Evolutionary conservation across 23 tunicate genomes (phyloP), one percentile per base, ranked within the genome.

Genomic region (Diplosoma virens): DNA sequence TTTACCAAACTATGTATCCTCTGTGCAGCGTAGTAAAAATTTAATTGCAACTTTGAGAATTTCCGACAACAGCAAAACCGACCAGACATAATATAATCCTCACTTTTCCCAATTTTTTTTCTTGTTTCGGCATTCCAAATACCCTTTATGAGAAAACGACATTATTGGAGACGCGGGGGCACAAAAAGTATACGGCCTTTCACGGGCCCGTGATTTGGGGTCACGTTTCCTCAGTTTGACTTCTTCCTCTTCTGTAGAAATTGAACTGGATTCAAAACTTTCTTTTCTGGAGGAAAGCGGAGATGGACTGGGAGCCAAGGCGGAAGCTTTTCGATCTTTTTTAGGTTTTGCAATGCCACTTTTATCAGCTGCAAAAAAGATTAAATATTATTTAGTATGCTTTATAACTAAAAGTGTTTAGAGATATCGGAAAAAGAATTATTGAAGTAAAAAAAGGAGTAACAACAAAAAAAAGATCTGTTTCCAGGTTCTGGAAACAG

Each of bases 41-140:
- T n/a, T n/a, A n/a, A n/a, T n/a, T n/a, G n/a, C n/a, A n/a, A n/a
- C n/a, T n/a, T n/a, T n/a, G n/a, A n/a, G n/a, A n/a, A n/a, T n/a
- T n/a, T n/a, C n/a, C n/a, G n/a, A n/a, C n/a, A n/a, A n/a, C n/a
- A n/a, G n/a, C n/a, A n/a, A n/a, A n/a, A n/a, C n/a, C n/a, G n/a
- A n/a, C n/a, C n/a, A n/a, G n/a, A n/a, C n/a, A n/a, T n/a, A n/a
- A n/a, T n/a, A 17, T 41, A 37, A 22, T 4, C 7, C 84, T 45
- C 52, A 90, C 97, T 89, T 79, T 65, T 84, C 89, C 89, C 89
- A 90, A 32, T 79, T 86, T 35, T 79, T 84, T 56, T 84, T 83
- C 46, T 84, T 84, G 74, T 79, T 90, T 41, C 86, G 63, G 30
- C 82, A 65, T 73, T 83, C 89, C 41, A 90, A 34, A 33, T 60